Percentiles rank a stretch among this genome's conserved stretches.
Conservation (phyloP, 2,797 vertebrate genomes). For the Pantherophis alleghaniensis region DNA sequence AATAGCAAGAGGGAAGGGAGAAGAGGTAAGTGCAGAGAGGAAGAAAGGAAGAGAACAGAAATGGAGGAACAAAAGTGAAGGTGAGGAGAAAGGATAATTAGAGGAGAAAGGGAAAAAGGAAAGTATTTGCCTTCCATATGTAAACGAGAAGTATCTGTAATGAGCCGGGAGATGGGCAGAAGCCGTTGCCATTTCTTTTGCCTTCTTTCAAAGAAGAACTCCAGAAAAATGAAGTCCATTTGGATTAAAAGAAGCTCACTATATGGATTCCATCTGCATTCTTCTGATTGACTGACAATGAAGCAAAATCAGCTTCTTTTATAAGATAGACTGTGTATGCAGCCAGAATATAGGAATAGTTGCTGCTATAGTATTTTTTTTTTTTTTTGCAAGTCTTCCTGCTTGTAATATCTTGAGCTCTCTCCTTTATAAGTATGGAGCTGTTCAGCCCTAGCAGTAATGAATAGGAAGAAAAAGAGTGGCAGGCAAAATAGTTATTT, state of each 20-base stretch:
- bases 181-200: not conserved
- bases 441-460: not conserved
- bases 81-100: not conserved
- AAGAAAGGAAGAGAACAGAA: not conserved
- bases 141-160: not conserved
- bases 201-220: not conserved
- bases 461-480: not conserved
- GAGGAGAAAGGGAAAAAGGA: not conserved
- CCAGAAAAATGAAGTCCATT: not conserved
- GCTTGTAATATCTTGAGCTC: not conserved
- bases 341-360: not conserved
- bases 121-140: not conserved
- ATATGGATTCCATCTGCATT: not conserved
- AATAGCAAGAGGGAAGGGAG: not conserved
- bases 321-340: not conserved
- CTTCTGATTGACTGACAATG: not conserved
- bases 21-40: not conserved
- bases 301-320: not conserved
- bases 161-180: not conserved
- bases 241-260: not conserved
- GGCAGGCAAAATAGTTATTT: not conserved
- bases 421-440: not conserved
- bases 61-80: not conserved
- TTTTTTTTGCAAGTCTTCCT: not conserved
- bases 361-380: not conserved